Conservation (phyloP, 2,888 invertebrate genomes). For the Lissocephala sabroskyi region DNA sequence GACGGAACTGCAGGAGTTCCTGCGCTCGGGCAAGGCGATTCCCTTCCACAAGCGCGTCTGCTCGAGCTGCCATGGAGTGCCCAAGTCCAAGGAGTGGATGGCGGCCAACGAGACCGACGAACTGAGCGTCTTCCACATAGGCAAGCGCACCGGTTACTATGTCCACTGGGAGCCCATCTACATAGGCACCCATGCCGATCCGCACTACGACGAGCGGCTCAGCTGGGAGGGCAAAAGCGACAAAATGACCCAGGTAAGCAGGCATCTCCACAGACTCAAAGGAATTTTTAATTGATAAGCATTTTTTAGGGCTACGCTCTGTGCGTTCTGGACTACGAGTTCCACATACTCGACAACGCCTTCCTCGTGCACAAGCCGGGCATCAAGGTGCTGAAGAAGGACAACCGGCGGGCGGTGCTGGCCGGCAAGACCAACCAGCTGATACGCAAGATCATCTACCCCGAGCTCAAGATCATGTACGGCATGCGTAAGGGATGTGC, state of each 20-base stretch:
- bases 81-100: constrained; percentile 89
- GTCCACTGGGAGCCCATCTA: constrained; percentile 95
- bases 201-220: constrained; percentile 90
- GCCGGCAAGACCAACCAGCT: constrained; percentile 84
- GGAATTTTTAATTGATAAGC: not conserved
- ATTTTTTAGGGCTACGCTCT: constrained; percentile 86
- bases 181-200: constrained; percentile 90
- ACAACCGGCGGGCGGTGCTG: constrained; percentile 82
- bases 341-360: constrained; percentile 94
- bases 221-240: constrained; percentile 97
- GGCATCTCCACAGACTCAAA: not conserved
- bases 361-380: constrained; percentile 94
- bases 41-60: constrained; percentile 94
- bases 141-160: constrained; percentile 84
- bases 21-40: constrained; percentile 85
- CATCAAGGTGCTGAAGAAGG: constrained; percentile 87
- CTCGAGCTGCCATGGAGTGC: constrained; percentile 90
- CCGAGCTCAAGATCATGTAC: constrained; percentile 88
- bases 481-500: constrained; percentile 86
- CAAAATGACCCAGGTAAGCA: constrained; percentile 94
- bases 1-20: constrained; percentile 81
- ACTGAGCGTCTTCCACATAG: constrained; percentile 86
- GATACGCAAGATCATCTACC: constrained; percentile 85
- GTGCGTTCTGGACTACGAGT: constrained; percentile 92
- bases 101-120: constrained; percentile 79